These are phyloP conservation scores for Dendrocincla fuliginosa DNA, from an alignment of 2,797 vertebrate genomes.

Conservation along the genomic window DNA sequence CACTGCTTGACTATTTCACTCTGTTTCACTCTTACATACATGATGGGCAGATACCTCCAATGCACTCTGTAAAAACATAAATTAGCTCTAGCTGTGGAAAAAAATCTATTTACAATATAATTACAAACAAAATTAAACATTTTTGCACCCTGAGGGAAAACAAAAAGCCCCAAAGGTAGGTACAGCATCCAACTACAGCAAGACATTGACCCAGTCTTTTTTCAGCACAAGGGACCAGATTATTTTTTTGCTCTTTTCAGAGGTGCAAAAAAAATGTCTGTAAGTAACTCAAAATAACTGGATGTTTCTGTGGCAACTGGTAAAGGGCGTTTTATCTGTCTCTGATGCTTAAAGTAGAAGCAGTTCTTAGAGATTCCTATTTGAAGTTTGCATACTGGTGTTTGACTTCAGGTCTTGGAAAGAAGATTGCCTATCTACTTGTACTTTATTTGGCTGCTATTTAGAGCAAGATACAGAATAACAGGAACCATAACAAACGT, in stretches of 20 bases:
- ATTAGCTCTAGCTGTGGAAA: neutral
- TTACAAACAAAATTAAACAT: neutral
- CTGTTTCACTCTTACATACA: neutral
- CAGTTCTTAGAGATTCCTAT: neutral
- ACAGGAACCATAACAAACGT: neutral
- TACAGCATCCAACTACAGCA: neutral
- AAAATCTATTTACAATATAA: neutral
- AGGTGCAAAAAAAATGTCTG: neutral
- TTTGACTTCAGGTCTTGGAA: neutral
- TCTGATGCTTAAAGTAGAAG: constrained; percentile 14
- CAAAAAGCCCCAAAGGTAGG: neutral
- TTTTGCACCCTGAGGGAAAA: neutral
- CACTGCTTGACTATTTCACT: neutral
- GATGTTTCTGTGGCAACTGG: neutral
- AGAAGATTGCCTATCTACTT: neutral
- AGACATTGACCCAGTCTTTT: neutral
- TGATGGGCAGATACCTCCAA: neutral
- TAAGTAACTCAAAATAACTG: neutral
- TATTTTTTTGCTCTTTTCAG: neutral
- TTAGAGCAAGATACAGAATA: neutral
- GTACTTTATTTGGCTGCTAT: neutral
- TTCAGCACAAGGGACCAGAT: neutral
- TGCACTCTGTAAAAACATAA: neutral
- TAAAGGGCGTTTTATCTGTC: neutral
- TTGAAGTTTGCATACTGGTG: neutral